Percentiles rank a stretch among this genome's conserved stretches.
Evolutionary conservation across 2,888 invertebrate genomes (phyloP).

Genomic region (Alcis repandata): DNA sequence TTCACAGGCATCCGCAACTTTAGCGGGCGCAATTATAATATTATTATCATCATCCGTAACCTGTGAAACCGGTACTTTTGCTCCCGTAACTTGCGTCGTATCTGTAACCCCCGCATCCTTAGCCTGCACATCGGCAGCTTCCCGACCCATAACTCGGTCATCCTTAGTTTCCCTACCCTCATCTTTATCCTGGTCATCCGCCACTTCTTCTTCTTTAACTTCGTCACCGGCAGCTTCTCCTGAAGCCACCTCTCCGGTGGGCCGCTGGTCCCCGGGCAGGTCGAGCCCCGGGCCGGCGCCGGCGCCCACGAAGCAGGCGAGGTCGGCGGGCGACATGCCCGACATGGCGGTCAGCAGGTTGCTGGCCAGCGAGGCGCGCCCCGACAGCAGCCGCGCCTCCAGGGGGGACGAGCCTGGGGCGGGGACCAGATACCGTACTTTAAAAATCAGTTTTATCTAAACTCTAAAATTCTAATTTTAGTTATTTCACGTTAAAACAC

Average conservation of each 20-base stretch:
- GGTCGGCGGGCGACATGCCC: conserved; percentile 57
- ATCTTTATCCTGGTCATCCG: too few relatives aligned
- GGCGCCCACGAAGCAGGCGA: too few relatives aligned
- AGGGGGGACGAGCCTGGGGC: conserved; percentile 9
- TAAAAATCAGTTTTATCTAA: too few relatives aligned
- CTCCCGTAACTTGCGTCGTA: background rate
- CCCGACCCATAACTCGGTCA: background rate
- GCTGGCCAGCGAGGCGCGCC: conserved; percentile 56
- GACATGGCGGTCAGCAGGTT: conserved; percentile 76
- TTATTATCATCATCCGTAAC: background rate
- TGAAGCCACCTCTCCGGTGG: background rate
- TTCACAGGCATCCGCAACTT: background rate
- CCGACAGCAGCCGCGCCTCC: conserved; percentile 22
- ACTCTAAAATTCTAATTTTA: too few relatives aligned
- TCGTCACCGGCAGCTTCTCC: too few relatives aligned
- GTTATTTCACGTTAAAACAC: too few relatives aligned
- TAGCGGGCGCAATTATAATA: background rate
- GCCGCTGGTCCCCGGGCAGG: too few relatives aligned
- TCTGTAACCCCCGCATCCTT: background rate
- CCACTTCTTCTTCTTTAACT: too few relatives aligned
- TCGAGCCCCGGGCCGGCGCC: too few relatives aligned
- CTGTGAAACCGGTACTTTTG: background rate
- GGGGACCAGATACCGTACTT: too few relatives aligned
- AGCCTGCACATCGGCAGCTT: background rate
- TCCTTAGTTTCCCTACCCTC: background rate